Evolutionary conservation across 1,140 invertebrate species (phyloP).

Genomic region (Saxidomus purpurata): DNA sequence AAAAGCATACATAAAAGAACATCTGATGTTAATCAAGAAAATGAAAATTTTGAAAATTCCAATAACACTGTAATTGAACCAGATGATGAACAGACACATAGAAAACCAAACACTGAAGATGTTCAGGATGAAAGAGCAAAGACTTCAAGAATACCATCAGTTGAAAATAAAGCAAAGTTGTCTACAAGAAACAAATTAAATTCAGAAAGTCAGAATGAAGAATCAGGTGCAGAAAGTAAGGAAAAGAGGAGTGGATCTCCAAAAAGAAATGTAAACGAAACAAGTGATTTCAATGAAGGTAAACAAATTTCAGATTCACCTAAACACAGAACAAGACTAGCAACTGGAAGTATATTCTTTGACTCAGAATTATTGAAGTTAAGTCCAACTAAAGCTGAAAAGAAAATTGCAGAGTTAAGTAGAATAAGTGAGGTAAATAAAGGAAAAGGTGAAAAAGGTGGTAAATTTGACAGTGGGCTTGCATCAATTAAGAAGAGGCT

Average conservation of each 20-base stretch:
- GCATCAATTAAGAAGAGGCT: neutral
- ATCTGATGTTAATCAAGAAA: neutral
- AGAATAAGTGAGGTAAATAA: neutral
- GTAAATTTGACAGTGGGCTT: neutral
- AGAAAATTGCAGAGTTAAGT: neutral
- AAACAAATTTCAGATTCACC: neutral
- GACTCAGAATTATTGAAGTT: conserved; percentile 52
- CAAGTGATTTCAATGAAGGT: neutral
- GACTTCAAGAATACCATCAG: neutral
- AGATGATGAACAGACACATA: conserved; percentile 16
- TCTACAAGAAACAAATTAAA: neutral
- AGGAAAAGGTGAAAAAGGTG: neutral
- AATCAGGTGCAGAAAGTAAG: neutral
- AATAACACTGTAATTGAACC: neutral
- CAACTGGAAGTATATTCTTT: conserved; percentile 55
- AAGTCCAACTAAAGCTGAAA: conserved; percentile 50
- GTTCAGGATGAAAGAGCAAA: neutral
- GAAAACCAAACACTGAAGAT: conserved; percentile 17
- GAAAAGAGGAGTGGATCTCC: too few relatives aligned
- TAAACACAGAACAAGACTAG: conserved; percentile 43
- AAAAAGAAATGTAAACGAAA: neutral
- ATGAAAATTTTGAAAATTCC: neutral
- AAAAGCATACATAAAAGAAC: neutral
- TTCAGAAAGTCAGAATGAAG: neutral
- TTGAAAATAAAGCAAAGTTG: neutral